Conservation (phyloP, 2,888 invertebrate species). For the Brachyopa scutellaris region DNA sequence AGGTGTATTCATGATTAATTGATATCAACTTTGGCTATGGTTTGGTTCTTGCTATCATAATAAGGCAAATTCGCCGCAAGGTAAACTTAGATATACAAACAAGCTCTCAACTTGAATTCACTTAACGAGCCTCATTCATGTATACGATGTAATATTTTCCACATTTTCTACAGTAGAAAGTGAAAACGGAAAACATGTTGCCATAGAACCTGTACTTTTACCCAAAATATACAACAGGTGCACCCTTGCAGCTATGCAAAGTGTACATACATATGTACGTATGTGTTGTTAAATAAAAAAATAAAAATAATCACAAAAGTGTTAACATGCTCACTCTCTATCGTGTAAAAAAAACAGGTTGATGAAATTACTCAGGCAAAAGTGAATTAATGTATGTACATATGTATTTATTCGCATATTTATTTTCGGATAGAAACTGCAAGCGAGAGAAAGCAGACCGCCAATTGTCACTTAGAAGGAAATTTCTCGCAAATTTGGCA, state of each 20-base stretch:
- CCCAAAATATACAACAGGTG: conserved; percentile 14
- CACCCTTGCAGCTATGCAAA: conserved; percentile 35
- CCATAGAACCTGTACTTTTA: conserved; percentile 31
- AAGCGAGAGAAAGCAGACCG: conserved; percentile 49
- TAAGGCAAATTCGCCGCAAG: background rate
- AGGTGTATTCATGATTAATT: background rate
- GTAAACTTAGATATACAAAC: background rate
- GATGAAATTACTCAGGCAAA: conserved; percentile 23
- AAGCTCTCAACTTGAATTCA: conserved; percentile 17
- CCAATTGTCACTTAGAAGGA: conserved; percentile 28
- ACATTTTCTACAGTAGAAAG: conserved; percentile 46
- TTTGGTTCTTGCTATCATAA: background rate
- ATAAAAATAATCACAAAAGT: background rate
- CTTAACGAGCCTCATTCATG: background rate
- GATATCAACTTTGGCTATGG: background rate
- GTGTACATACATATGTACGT: no score
- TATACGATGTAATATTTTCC: conserved; percentile 23
- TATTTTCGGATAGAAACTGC: conserved; percentile 47
- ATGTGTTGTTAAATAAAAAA: background rate
- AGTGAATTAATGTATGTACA: conserved; percentile 12
- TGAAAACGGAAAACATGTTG: conserved; percentile 35
- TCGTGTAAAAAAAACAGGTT: conserved; percentile 20
- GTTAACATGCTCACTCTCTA: conserved; percentile 33
- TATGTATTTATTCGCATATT: background rate
- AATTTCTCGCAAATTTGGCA: conserved; percentile 23